Conservation (phyloP, 2,888 invertebrate genomes). For the Sepiola atlantica region DNA sequence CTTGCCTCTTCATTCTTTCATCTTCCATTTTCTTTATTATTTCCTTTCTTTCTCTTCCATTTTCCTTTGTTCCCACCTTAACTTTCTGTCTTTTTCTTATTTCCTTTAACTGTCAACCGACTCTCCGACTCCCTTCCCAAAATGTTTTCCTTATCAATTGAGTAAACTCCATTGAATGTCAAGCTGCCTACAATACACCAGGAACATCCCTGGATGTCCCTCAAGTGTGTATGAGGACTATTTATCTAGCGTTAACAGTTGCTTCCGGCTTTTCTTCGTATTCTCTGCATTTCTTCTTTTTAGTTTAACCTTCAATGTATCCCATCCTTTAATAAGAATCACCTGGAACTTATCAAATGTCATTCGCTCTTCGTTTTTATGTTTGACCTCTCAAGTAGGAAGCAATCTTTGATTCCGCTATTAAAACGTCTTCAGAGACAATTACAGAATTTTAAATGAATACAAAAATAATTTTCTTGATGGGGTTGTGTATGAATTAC, state of each 20-base stretch:
- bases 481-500: too few relatives aligned
- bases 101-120: fast-evolving
- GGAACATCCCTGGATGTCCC: neutral
- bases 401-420: neutral
- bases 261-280: neutral
- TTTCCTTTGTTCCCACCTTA: too few relatives aligned
- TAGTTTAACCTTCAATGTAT: neutral
- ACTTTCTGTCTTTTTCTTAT: neutral
- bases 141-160: neutral
- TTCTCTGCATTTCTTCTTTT: neutral
- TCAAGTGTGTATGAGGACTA: neutral
- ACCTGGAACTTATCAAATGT: neutral
- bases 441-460: too few relatives aligned
- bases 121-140: neutral
- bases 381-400: neutral
- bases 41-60: too few relatives aligned
- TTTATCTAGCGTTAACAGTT: neutral
- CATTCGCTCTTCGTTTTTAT: neutral
- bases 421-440: neutral
- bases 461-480: too few relatives aligned
- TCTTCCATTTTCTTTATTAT: too few relatives aligned
- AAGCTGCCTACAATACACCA: neutral
- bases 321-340: neutral
- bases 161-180: neutral
- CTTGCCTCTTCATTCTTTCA: too few relatives aligned